Percentiles rank a stretch among this genome's conserved stretches.
Conservation (phyloP, 1,140 invertebrate species). For the Chrysopa pallens region DNA sequence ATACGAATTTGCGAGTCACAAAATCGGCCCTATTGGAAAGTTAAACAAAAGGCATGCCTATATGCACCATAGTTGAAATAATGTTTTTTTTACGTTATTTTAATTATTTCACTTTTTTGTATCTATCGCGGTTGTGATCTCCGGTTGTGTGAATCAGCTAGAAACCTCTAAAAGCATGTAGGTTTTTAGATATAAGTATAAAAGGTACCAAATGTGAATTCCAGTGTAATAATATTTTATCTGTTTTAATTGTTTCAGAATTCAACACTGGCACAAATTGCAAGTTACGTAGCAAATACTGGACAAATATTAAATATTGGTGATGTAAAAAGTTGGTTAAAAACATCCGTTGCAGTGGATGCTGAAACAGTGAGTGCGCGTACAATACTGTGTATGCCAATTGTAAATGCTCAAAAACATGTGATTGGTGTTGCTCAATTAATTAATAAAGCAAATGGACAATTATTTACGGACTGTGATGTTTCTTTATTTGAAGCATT, state of each 20-base stretch:
- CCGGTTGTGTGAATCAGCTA: no score
- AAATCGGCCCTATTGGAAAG: no score
- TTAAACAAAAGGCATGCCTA: no score
- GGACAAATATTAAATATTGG: slow-evolving; percentile 70
- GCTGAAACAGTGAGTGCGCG: slow-evolving; percentile 42
- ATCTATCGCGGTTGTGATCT: no score
- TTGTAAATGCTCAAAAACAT: slow-evolving; percentile 69
- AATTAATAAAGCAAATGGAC: slow-evolving; percentile 81
- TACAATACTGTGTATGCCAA: slow-evolving; percentile 79
- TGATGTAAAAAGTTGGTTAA: slow-evolving; percentile 52
- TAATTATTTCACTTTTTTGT: no score
- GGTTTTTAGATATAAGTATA: no score
- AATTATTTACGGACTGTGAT: slow-evolving; percentile 72
- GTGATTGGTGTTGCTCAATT: slow-evolving; percentile 87
- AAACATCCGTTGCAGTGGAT: slow-evolving; percentile 29
- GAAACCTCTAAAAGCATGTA: no score
- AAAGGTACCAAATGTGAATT: no score
- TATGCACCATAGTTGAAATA: no score
- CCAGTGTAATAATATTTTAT: no score
- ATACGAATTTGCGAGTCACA: no score
- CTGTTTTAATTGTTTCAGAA: slow-evolving; percentile 13
- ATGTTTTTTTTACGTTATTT: no score
- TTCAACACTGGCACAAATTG: slow-evolving; percentile 49
- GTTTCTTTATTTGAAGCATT: slow-evolving; percentile 88
- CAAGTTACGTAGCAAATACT: slow-evolving; percentile 62